Base-by-base conservation (phyloP, 2,888 invertebrate genomes). In the Drosophila quasianomalipes region DNA sequence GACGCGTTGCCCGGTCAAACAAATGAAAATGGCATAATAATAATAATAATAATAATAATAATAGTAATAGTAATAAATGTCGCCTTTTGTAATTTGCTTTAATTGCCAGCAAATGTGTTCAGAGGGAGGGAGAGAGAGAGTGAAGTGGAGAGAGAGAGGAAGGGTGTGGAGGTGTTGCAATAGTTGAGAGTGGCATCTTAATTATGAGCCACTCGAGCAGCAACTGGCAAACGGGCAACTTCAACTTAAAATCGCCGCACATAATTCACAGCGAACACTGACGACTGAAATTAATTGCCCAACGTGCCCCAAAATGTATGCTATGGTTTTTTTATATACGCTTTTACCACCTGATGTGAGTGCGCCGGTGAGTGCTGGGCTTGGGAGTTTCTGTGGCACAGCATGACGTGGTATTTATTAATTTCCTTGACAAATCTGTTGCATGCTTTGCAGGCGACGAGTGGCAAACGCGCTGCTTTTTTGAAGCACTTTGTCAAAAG, bases 371-470 rank as follows among this genome's bases (percentile, higher is more conserved):
- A 28, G 14, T 22, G 41, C 12, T 26, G 22, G 33, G 26, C 3
- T 14, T 28, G 5, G 31, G 31, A 2, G 44, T 31, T 31, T 44
- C 16, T 55, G 28, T 53, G 22, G 37, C 86, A 47, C 85, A 77
- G 85, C 85, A 81, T 89, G 89, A 89, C 79, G 81, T 82, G 84
- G 89, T 83, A 89, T 91, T 91, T 91, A 85, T 88, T 90, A 91
- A 91, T 91, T 90, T 91, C 92, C 81, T 90, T 91, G 92, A 91
- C 90, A 91, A 91, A 91, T 90, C 91, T 91, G 91, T 91, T 85
- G 91, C 84, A 76, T 81, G 78, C 70, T 70, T 72, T 69, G 47
- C 65, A 54, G 67, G 71, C 81, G 74, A 61, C 70, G 83, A 85
- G 74, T 76, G 75, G 81, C 75, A 64, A 80, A 77, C 58, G 54